Evolutionary conservation across 2,113 vertebrate species (phyloP), one percentile per base, ranked within the genome.

Genomic region (Thamnophis sirtalis): DNA sequence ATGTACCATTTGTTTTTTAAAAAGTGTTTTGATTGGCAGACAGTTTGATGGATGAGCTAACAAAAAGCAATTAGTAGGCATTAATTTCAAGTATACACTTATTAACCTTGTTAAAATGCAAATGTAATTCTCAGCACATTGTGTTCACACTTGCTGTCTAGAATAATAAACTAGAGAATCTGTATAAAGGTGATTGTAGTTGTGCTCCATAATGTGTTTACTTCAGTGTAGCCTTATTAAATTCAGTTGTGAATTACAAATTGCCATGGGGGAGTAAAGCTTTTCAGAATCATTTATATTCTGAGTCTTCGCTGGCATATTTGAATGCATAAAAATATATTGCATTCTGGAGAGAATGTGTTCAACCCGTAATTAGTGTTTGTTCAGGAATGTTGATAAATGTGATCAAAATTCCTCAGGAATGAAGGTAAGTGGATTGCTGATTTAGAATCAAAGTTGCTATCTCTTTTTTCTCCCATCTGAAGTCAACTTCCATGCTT

Each of bases 101-200:
- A 19, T 89, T 93, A 93, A 80, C 53, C 28, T 38, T 92, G 91
- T 90, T 51, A 95, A 94, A 93, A 94, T 90, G 85, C 92, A 88
- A 19, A 84, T 96, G 96, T 96, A 93, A 91, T 89, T 38, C 94
- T 2, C 54, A 86, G 56, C 51, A 92, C 86, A 92, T 94, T 90
- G 53, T 84, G 68, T 24, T 51, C 92, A 43, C 87, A 10, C 43
- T 95, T 90, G 56, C 28, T 48, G 60, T 84, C 53, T 88, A 43
- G 89, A 90, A 91, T 88, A 88, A 91, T 84, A 88, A 93, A 0
- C 9, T 50, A 91, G 90, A 87, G 53, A 92, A 3, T 43, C 89
- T 38, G 5, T 95, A 0, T 87, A 91, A 73, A 84, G 0, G 13
- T 93, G 86, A 86, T 54, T 58, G 91, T 92, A 68, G 4, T 38